Evolutionary conservation across 2,797 vertebrate genomes (phyloP), one percentile per base, ranked within the genome.

Genomic region (Poecilia picta): DNA sequence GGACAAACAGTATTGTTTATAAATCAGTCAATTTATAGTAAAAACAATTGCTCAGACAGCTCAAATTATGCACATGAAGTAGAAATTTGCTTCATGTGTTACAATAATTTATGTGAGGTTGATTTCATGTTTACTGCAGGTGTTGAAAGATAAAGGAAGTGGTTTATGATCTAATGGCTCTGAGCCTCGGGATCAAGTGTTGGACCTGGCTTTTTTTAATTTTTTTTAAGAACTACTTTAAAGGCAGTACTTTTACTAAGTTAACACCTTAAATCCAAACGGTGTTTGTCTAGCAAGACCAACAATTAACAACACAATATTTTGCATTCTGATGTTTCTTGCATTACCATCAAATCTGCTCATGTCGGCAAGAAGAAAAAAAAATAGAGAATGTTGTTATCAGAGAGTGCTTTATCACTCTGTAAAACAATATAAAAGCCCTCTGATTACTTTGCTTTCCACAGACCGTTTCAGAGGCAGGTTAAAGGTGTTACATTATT

Each of bases 331-430:
- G 20, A 23, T 83, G 31, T 74, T 78, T 83, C 59, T 76, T 86
- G 82, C 76, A 95, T 99, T 99, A 99, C 98, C 98, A 98, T 99
- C 96, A 97, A 93, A 97, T 97, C 98, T 99, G 98, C 94, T 94
- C 89, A 90, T 84, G 96, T 95, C 86, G 96, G 97, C 96, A 96
- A 94, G 95, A 92, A 94, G 90, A 83, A 86, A 84, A 68, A 83
- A 64, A 70, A 89, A 90, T 80, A 93, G 81, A 94, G 82, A 92
- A 85, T 5, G 20, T 16, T 15, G 83, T 93, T 90, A 91, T 89
- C 78, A 89, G 75, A 68, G 49, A 79, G 71, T 1, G 70, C 6
- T 57, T 85, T 43, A 82, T 78, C 13, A 79, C 57, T 68, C 82
- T 55, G 80, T 80, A 62, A 86, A 53, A 75, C 53, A 79, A 68